These are phyloP conservation scores for Dolichallabes microphthalmus DNA, from an alignment of 2,113 vertebrate species.

Conservation along the genomic window DNA sequence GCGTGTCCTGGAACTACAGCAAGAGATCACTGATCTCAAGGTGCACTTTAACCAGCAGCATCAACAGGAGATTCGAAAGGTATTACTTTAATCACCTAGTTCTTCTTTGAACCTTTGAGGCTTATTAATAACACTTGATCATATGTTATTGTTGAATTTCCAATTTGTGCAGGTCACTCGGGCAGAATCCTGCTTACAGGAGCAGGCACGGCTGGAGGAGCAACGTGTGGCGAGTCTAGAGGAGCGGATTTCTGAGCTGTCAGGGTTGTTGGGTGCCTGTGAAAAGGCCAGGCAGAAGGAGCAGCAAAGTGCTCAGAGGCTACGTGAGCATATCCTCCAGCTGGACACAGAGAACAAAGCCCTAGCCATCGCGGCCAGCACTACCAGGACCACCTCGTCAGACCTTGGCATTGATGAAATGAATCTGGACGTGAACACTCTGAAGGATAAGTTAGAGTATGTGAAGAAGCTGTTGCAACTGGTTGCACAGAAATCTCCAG, in stretches of 20 bases:
- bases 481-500: constrained; percentile 70
- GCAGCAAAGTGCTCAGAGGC: constrained; percentile 78
- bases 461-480: constrained; percentile 77
- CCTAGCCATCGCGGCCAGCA: constrained; percentile 77
- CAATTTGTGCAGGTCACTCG: constrained; percentile 69
- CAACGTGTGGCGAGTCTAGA: constrained; percentile 82
- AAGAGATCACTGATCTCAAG: constrained; percentile 76
- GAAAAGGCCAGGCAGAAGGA: constrained; percentile 87
- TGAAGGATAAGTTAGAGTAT: constrained; percentile 85
- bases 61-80: constrained; percentile 74
- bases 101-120: not conserved
- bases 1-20: constrained; percentile 74
- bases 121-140: not conserved
- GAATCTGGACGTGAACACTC: constrained; percentile 72
- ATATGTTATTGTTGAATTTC: not conserved
- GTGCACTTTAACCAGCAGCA: constrained; percentile 81
- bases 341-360: constrained; percentile 92
- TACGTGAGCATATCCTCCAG: constrained; percentile 84
- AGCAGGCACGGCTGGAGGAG: constrained; percentile 82
- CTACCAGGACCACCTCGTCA: constrained; percentile 59
- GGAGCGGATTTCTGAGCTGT: constrained; percentile 81
- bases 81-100: not conserved
- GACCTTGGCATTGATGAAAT: constrained; percentile 74
- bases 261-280: constrained; percentile 82
- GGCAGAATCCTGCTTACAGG: constrained; percentile 77